Evolutionary conservation across 2,113 vertebrate species (phyloP).

Genomic region (Oryzias woworae): DNA sequence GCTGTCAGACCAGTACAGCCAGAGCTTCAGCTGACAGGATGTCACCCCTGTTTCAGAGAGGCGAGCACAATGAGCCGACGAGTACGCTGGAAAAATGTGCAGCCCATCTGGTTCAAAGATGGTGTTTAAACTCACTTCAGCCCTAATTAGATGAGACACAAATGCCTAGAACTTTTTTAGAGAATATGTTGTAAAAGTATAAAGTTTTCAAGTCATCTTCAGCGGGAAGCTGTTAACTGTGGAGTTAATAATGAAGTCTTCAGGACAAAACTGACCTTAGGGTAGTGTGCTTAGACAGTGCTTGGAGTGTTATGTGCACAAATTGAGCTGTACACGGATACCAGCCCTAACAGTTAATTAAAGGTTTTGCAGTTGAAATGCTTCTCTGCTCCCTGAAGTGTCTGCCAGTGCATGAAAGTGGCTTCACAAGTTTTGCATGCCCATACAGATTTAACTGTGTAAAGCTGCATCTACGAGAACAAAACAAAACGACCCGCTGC

Average conservation of each 20-base stretch:
- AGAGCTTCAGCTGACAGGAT: slow-evolving; percentile 40
- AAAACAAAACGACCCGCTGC: too few relatives aligned
- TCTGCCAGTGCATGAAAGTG: too few relatives aligned
- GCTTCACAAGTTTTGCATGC: too few relatives aligned
- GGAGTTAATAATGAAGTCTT: neutral
- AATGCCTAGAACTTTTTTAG: neutral
- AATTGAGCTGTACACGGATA: too few relatives aligned
- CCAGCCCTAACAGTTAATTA: too few relatives aligned
- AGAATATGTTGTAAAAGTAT: neutral
- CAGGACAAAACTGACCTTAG: neutral
- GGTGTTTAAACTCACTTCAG: slow-evolving; percentile 6
- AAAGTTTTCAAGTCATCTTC: neutral
- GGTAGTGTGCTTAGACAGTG: neutral
- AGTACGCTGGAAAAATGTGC: slow-evolving; percentile 10
- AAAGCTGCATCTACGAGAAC: too few relatives aligned
- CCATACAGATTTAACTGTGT: too few relatives aligned
- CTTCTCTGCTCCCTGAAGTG: too few relatives aligned
- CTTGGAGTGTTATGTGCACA: too few relatives aligned
- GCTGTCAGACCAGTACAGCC: slow-evolving; percentile 58
- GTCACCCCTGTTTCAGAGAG: slow-evolving; percentile 40
- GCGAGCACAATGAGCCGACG: neutral
- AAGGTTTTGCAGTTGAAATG: too few relatives aligned
- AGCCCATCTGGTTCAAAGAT: slow-evolving; percentile 27
- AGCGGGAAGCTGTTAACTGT: neutral
- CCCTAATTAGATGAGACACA: slow-evolving; percentile 9